Percentiles rank a stretch among this genome's conserved stretches.
phyloP scores from a whole-genome alignment of 2,888 invertebrate genomes.

The Hyposoter dolosus region DNA sequence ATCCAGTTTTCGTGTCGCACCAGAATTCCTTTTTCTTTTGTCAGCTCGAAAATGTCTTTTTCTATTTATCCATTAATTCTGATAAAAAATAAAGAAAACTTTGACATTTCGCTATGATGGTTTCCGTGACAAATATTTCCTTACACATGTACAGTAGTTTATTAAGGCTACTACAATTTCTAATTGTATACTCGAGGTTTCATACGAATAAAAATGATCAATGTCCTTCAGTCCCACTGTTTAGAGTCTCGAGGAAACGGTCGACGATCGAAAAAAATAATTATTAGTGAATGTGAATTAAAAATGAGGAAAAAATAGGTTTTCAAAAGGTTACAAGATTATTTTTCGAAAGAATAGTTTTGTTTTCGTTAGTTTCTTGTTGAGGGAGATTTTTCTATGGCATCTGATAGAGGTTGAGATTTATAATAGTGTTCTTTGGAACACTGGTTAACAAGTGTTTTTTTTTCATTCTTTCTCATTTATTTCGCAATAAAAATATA shows the following conservation, averaged over 20 bases:
- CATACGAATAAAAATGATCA: not conserved
- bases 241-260: not conserved
- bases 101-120: slow-evolving; percentile 22
- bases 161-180: slow-evolving; percentile 65
- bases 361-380: not conserved
- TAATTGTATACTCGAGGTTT: slow-evolving; percentile 66
- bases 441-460: slow-evolving; percentile 49
- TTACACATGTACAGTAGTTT: slow-evolving; percentile 53
- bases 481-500: slow-evolving; percentile 81
- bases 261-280: not conserved
- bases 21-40: not conserved
- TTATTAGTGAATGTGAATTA: not conserved
- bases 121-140: slow-evolving; percentile 40
- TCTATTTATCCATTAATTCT: slow-evolving; percentile 23
- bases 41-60: slow-evolving; percentile 14
- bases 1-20: slow-evolving; percentile 23
- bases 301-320: not conserved
- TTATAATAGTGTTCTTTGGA: slow-evolving; percentile 25
- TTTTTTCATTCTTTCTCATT: slow-evolving; percentile 60
- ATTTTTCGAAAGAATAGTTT: not conserved
- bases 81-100: slow-evolving; percentile 44
- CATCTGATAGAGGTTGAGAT: slow-evolving; percentile 24
- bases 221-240: not conserved
- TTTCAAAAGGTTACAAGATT: not conserved
- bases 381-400: not conserved